A percentile compares a stretch with the other conserved stretches of the same genome.
phyloP scores from a whole-genome alignment of 1,140 invertebrate genomes.

The Ceratosolen fusciceps region DNA sequence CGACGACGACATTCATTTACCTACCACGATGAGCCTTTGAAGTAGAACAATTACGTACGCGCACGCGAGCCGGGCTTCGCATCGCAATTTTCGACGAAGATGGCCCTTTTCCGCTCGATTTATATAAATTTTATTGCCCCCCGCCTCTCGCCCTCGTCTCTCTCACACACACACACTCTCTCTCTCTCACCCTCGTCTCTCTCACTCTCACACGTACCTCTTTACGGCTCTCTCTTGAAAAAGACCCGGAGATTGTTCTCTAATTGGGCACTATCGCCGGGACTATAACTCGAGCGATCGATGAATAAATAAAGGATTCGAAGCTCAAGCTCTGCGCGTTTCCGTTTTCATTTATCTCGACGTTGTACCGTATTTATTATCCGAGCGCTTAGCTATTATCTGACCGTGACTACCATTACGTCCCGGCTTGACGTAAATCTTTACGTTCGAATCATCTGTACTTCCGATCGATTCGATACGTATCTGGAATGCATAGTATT shows the following conservation, averaged over 20 bases:
- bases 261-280: slow-evolving; percentile 31
- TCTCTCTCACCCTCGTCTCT: not conserved
- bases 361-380: not conserved
- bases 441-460: too few species aligned
- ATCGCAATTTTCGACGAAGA: not conserved
- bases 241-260: slow-evolving; percentile 39
- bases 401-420: not conserved
- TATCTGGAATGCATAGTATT: too few species aligned
- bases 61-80: not conserved
- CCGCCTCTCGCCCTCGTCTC: not conserved
- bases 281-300: slow-evolving; percentile 33
- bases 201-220: slow-evolving; percentile 9
- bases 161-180: not conserved
- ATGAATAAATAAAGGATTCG: slow-evolving; percentile 23
- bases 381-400: not conserved
- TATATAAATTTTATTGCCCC: slow-evolving; percentile 12
- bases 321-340: not conserved
- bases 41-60: too few species aligned
- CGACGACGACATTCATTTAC: too few species aligned
- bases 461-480: too few species aligned
- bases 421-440: too few species aligned
- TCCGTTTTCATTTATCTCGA: not conserved
- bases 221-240: slow-evolving; percentile 37
- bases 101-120: slow-evolving; percentile 14
- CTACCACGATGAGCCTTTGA: too few species aligned